Conservation (phyloP, 2,113 vertebrate species). For the Ciconia stormi region DNA sequence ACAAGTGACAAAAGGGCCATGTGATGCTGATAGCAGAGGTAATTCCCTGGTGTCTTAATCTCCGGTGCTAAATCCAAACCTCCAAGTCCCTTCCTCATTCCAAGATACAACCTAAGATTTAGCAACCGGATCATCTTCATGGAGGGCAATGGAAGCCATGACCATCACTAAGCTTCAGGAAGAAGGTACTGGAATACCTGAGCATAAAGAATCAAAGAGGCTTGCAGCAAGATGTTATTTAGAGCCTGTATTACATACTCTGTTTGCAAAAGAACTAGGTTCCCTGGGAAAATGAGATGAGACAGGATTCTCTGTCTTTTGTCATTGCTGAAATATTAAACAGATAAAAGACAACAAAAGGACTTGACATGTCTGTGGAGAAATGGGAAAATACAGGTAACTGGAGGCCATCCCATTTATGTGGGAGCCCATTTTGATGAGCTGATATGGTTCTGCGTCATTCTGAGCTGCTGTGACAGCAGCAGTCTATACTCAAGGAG, state of each 20-base stretch:
- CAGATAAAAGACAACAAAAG: not conserved
- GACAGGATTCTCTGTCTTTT: not conserved
- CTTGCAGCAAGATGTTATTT: not conserved
- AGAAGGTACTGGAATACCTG: not conserved
- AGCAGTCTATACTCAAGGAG: not conserved
- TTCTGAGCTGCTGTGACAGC: not conserved
- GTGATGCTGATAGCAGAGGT: not conserved
- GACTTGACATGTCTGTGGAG: not conserved
- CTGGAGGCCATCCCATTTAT: not conserved
- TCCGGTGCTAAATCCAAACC: not conserved
- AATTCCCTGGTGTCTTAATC: not conserved
- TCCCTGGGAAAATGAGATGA: not conserved
- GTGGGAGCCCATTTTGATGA: not conserved
- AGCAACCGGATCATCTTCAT: not conserved
- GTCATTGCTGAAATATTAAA: not conserved
- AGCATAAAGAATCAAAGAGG: not conserved
- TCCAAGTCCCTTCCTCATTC: not conserved
- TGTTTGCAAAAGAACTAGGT: not conserved
- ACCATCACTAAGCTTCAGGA: not conserved
- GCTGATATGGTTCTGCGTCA: not conserved
- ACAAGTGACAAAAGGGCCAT: not conserved
- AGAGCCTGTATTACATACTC: not conserved
- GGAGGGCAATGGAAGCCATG: not conserved
- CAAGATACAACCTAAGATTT: not conserved
- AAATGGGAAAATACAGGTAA: not conserved